Percentiles rank a stretch among this genome's conserved stretches.
Evolutionary conservation across 1,140 invertebrate genomes (phyloP).

Genomic region (Solen grandis): DNA sequence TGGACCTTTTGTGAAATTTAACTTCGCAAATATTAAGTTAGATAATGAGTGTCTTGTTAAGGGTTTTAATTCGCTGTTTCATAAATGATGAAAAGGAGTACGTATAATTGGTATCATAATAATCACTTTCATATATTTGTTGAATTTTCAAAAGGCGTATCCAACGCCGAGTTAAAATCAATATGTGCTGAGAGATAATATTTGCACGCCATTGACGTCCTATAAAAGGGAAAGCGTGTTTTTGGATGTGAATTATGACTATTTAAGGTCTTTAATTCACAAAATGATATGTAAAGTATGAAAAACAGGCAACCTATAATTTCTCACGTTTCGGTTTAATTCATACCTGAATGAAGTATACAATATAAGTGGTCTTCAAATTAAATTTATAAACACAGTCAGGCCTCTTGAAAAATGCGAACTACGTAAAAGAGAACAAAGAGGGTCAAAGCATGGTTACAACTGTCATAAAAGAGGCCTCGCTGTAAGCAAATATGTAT

Average conservation of each 20-base stretch:
- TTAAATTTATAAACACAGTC: no score
- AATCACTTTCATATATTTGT: constrained; percentile 39
- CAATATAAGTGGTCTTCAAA: no score
- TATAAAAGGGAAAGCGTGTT: neutral
- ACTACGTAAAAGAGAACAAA: no score
- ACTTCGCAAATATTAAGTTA: neutral
- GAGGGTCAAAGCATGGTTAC: no score
- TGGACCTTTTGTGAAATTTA: constrained; percentile 18
- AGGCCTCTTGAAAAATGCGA: no score
- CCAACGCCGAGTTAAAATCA: constrained; percentile 14
- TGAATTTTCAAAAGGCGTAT: constrained; percentile 45
- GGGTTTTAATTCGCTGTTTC: constrained; percentile 7
- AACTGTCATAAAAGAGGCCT: no score
- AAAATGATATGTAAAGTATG: no score
- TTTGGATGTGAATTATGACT: neutral
- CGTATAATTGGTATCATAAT: constrained; percentile 51
- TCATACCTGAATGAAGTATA: no score
- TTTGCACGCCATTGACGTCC: constrained; percentile 31
- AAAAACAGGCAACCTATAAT: no score
- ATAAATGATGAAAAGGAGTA: constrained; percentile 17
- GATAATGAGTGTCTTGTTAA: constrained; percentile 27
- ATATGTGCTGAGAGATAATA: neutral
- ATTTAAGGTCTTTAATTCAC: no score
- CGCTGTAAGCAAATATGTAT: no score
- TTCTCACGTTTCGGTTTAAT: no score